phyloP scores from a whole-genome alignment of 2,888 invertebrate species.

The Macrophya annulata region DNA sequence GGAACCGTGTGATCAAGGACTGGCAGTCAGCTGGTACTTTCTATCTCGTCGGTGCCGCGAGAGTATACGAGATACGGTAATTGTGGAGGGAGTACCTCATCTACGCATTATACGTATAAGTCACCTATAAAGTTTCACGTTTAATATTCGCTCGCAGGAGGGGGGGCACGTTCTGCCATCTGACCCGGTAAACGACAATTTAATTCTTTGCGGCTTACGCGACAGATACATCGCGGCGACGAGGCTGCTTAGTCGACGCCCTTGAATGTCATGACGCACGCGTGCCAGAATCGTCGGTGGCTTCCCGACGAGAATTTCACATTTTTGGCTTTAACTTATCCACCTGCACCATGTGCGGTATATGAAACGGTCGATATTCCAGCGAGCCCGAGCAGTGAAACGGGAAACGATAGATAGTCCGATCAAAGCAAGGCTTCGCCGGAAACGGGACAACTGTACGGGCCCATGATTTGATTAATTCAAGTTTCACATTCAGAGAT shows the following conservation, averaged over 20 bases:
- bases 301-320: background rate
- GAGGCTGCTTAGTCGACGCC: background rate
- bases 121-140: background rate
- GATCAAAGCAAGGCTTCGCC: background rate
- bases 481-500: background rate
- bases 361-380: constrained; percentile 35
- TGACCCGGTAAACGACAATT: constrained; percentile 17
- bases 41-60: constrained; percentile 9
- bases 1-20: constrained; percentile 9
- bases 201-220: background rate
- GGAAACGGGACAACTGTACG: constrained; percentile 20
- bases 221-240: background rate
- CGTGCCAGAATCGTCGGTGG: background rate
- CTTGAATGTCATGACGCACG: constrained; percentile 32
- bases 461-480: background rate
- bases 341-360: constrained; percentile 1
- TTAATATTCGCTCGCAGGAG: background rate
- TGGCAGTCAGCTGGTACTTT: constrained; percentile 26
- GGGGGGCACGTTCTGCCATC: background rate
- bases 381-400: constrained; percentile 4
- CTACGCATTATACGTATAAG: background rate
- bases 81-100: background rate
- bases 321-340: background rate
- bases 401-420: background rate
- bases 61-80: background rate